phyloP scores from a whole-genome alignment of 1,140 invertebrate species.

The Drosophila lowei region DNA sequence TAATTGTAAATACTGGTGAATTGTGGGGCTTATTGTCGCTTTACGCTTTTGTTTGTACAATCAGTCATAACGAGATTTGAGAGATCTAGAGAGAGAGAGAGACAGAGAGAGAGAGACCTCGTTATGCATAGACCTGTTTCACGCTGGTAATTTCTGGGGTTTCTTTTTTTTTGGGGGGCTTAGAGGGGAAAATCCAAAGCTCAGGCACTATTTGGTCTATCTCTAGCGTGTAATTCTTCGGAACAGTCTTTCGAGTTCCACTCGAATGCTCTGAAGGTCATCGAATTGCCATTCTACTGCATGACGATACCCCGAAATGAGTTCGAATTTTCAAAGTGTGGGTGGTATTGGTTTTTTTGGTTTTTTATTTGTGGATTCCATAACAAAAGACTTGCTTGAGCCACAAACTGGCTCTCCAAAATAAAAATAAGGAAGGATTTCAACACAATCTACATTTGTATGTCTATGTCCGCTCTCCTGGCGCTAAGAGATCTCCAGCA shows the following conservation, averaged over 20 bases:
- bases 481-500: constrained; percentile 60
- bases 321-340: constrained; percentile 17
- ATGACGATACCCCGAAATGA: not conserved
- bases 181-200: constrained; percentile 19
- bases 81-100: not conserved
- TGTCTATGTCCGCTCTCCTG: not conserved
- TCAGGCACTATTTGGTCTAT: constrained; percentile 1
- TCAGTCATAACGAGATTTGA: constrained; percentile 34
- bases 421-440: constrained; percentile 20
- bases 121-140: not conserved
- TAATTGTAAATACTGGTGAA: constrained; percentile 42
- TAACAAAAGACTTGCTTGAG: constrained; percentile 47
- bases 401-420: constrained; percentile 39
- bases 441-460: not conserved
- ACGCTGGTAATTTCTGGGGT: constrained; percentile 11
- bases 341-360: constrained; percentile 13
- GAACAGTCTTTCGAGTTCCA: constrained; percentile 22
- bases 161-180: constrained; percentile 32
- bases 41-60: constrained; percentile 18
- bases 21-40: no score
- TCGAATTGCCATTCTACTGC: constrained; percentile 24
- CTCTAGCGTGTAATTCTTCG: constrained; percentile 20
- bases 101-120: no score
- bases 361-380: constrained; percentile 50
- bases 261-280: constrained; percentile 15